Evolutionary conservation across 2,113 vertebrate genomes (phyloP).

Genomic region (Glaucomys volans): DNA sequence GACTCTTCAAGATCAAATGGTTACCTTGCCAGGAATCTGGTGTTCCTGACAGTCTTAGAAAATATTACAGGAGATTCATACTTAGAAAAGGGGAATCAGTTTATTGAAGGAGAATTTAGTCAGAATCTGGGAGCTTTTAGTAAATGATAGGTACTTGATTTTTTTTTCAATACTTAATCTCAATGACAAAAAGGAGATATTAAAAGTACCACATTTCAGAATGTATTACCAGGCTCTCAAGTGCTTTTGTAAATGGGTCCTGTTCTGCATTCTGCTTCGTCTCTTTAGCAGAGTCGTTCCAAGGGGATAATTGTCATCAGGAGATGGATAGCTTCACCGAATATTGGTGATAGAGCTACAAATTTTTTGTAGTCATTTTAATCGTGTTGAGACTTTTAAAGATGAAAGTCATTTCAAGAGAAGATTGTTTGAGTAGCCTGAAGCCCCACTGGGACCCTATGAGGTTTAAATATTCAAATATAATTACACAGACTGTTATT

Average conservation of each 20-base stretch:
- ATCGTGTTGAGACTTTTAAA: slow-evolving; percentile 4
- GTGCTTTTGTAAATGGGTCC: background rate
- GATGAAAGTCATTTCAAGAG: slow-evolving; percentile 41
- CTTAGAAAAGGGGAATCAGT: background rate
- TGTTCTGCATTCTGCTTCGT: background rate
- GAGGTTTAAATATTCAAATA: slow-evolving; percentile 47
- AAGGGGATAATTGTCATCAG: background rate
- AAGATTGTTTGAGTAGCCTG: background rate
- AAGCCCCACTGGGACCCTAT: background rate
- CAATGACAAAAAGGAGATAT: background rate
- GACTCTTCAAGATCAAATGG: background rate
- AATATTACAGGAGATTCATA: background rate
- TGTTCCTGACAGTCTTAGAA: background rate
- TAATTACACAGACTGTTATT: background rate
- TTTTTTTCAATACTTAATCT: background rate
- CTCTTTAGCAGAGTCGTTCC: background rate
- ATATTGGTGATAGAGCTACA: background rate
- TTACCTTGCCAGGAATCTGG: background rate
- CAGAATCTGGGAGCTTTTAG: background rate
- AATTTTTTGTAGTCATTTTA: slow-evolving; percentile 33
- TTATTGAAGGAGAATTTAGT: slow-evolving; percentile 28
- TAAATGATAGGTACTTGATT: background rate
- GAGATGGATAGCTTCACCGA: background rate
- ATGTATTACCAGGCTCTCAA: background rate
- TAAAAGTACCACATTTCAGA: background rate